Base-by-base conservation (phyloP, 1,140 invertebrate species). In the Euglossa dilemma region DNA sequence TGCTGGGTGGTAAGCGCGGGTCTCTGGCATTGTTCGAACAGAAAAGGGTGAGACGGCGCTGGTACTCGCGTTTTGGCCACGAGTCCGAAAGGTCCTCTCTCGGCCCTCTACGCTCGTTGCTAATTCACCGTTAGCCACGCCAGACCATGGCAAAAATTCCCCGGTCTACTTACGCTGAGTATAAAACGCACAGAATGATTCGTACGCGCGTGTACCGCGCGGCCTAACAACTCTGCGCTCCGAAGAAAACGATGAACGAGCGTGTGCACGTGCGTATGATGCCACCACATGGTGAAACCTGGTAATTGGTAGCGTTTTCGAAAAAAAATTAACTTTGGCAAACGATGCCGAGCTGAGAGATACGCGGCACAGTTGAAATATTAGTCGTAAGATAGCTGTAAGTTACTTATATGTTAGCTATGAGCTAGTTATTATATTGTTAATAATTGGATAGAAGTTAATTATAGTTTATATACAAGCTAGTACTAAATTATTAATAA, bases 201-300 rank as follows among this genome's bases (percentile, higher is more conserved):
- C 67, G 45, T 45, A 75, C 57, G 83, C 86, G 75, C 76, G 64
- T 80, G 85, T 87, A 74, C 72, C 66, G 64, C 36, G 8, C 74
- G 75, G 50, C 85, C 67, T 87, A 87, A 87, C 69, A 76, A 87
- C 71, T 83, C 74, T 83, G 57, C 57, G 59, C 20, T 20, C 18
- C 43, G 80, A 87, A 75, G 67, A 77, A 74, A 80, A 76, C 28
- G 77, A 84, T 86, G 76, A 87, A 73, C 14, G 69, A 57, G 20
- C 43, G 56, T 47, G 74, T 50, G 28, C 45, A 23, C 25, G 52
- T 16, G n/a, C n/a, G n/a, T n/a, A n/a, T n/a, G n/a, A n/a, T n/a
- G n/a, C n/a, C n/a, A n/a, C n/a, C n/a, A n/a, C n/a, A n/a, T n/a
- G n/a, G n/a, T n/a, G n/a, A n/a, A n/a, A n/a, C n/a, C n/a, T n/a